Base-by-base conservation (phyloP, 1,140 invertebrate species). In the Aphelenchoides fujianensis region DNA sequence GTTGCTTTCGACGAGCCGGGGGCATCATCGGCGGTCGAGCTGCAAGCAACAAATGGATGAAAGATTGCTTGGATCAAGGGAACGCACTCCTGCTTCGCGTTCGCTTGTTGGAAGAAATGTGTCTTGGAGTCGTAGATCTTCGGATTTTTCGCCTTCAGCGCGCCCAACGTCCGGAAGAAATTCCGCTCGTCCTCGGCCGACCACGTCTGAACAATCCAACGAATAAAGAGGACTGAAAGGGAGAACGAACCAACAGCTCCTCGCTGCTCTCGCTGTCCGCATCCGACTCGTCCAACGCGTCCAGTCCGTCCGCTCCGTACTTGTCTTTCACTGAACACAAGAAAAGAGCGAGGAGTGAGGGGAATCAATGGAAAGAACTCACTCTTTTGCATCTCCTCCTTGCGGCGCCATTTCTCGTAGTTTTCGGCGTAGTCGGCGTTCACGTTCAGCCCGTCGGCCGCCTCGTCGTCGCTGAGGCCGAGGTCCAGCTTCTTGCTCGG, bases 301-400 rank as follows among this genome's bases (percentile, higher is more conserved):
- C 69, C 53, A 83, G 77, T 30, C 85, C 83, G 63, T 87, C 84
- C 73, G 89, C 87, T 63, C 90, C 90, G 84, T 92, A 91, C 67
- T 88, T 89, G 77, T 89, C 89, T 86, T 91, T 92, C 41, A 91
- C 91, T 92, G 61, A 62, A 54, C 19, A 71, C 30, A 66, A 3
- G 71, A 19, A 62, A 23, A 37, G 53, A 48, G 9, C 48, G 61
- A 23, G 34, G 41, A 36, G 37, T 54, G 9, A 54, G 61, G 23
- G 34, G 41, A 36, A 48, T n/a, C n/a, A 34, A 5, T 23, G 19
- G 72, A 53, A 36, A 73, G 28, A 5, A 27, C 88, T 88, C 88
- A 93, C 92, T 86, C 88, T 91, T 93, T 78, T 92, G 89, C 27
- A 92, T 84, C 84, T 93, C 90, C 86, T 94, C 92, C 80, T 92